Percentiles rank a stretch among this genome's conserved stretches.
Conservation (phyloP, 2,113 vertebrate genomes). For the Capra hircus region DNA sequence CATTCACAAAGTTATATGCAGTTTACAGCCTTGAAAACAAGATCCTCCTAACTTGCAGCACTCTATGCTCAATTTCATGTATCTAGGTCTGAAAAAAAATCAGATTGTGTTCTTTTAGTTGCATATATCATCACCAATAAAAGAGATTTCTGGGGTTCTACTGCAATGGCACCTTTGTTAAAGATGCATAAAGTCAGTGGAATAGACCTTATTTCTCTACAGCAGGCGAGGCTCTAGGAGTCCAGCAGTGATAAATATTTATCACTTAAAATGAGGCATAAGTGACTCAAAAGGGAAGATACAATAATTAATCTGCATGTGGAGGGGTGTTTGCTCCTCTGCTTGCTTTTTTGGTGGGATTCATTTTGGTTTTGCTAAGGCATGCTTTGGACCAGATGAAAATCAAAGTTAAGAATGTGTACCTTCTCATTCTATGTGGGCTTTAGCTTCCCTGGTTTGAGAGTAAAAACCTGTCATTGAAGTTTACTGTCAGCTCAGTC, state of each 20-base stretch:
- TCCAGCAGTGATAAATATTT: conserved; percentile 40
- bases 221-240: background rate
- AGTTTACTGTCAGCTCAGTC: background rate
- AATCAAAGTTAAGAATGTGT: background rate
- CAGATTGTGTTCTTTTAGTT: conserved; percentile 62
- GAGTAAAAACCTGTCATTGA: background rate
- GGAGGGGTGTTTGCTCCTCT: background rate
- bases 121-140: conserved; percentile 62
- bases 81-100: conserved; percentile 47
- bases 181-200: conserved; percentile 60
- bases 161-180: conserved; percentile 65
- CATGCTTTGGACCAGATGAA: background rate
- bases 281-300: conserved; percentile 24
- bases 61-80: conserved; percentile 20
- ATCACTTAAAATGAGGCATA: background rate
- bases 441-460: background rate
- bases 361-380: background rate
- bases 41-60: conserved; percentile 33
- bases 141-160: conserved; percentile 40
- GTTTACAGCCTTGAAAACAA: conserved; percentile 67
- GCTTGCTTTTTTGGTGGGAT: background rate
- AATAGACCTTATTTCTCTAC: conserved; percentile 23
- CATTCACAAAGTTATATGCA: conserved; percentile 56
- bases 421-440: background rate
- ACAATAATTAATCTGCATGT: background rate